Base-by-base conservation (phyloP, 2,888 invertebrate species). In the Flexamia atlantica region DNA sequence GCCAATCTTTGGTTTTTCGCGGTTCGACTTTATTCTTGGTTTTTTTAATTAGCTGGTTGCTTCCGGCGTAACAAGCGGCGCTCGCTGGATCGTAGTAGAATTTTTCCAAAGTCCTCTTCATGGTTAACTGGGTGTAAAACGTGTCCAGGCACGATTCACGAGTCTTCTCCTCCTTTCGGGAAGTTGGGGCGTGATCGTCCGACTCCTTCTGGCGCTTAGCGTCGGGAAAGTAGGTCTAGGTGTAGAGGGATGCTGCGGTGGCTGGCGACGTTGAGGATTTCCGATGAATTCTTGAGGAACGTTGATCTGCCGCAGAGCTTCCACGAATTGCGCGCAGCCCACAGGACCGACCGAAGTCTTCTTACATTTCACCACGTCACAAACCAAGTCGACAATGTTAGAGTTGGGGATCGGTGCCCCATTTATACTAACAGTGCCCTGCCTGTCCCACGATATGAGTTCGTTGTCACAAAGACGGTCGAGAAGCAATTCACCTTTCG, bases 251-350 rank as follows among this genome's bases (percentile, higher is more conserved):
- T 72, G 23, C 23, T 25, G 23, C 7, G 17, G 40, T 72, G 40
- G 7, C 12, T 40, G 40, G 7, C 40, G 4, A 9, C 42, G 36
- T 7, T 32, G 72, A 42, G 72, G 72, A 9, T 72, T 40, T 7
- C 42, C 72, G 23, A 72, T 72, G 20, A 36, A 72, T 20, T 72
- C 72, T 42, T 40, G 36, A 20, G 72, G 72, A n/a, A 72, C 23
- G 36, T 72, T 72, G 4, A 42, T 17, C 20, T 36, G 12, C 1
- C 25, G 30, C 9, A 72, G 20, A 20, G 20, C 40, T 20, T 72
- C 42, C 23, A 42, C 30, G 42, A 72, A 72, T 10, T 42, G 72
- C 28, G 1, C 25, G 7, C 72, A 72, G 5, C 72, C 42, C 1
- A 42, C 42, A 40, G 72, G 68, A 14, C 68, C n/a, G 42, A 10